Percentiles rank a stretch among this genome's conserved stretches.
Evolutionary conservation across 2,888 invertebrate genomes (phyloP).

Genomic region (Caenorhabditis macrosperma): DNA sequence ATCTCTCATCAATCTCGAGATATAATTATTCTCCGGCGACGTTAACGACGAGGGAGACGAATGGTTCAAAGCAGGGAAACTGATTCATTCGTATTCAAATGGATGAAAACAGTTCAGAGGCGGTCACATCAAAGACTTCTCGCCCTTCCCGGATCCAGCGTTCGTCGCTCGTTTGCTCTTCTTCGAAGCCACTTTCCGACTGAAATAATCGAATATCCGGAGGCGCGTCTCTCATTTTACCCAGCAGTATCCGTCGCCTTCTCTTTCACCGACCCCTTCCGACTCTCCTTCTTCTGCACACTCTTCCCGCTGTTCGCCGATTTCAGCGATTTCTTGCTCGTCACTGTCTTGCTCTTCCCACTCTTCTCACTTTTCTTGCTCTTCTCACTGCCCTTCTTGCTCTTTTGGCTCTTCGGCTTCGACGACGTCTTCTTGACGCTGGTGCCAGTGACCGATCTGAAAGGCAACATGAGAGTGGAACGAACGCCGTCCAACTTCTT

Average conservation of each 20-base stretch:
- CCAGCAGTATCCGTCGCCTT: background rate
- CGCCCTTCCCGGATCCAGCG: conserved; percentile 15
- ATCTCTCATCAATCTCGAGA: too few relatives aligned
- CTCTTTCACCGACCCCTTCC: background rate
- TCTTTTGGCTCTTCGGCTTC: conserved; percentile 19
- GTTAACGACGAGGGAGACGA: too few relatives aligned
- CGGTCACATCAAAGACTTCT: conserved; percentile 14
- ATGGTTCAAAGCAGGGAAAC: too few relatives aligned
- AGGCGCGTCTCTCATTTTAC: too few relatives aligned
- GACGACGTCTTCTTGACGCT: background rate
- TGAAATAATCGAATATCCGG: background rate
- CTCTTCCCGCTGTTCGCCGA: background rate
- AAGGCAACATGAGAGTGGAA: background rate
- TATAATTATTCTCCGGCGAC: too few relatives aligned
- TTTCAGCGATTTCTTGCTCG: conserved; percentile 5
- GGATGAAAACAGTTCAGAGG: too few relatives aligned
- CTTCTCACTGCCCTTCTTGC: background rate
- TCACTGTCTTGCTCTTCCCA: background rate
- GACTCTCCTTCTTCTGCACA: background rate
- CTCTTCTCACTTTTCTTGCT: conserved; percentile 2
- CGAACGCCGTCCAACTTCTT: background rate
- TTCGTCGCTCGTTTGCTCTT: conserved; percentile 21
- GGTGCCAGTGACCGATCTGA: conserved; percentile 10
- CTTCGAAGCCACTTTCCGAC: conserved; percentile 5
- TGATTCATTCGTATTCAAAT: too few relatives aligned